Conservation (phyloP, 1,140 invertebrate genomes). For the Drosophila simulans region DNA sequence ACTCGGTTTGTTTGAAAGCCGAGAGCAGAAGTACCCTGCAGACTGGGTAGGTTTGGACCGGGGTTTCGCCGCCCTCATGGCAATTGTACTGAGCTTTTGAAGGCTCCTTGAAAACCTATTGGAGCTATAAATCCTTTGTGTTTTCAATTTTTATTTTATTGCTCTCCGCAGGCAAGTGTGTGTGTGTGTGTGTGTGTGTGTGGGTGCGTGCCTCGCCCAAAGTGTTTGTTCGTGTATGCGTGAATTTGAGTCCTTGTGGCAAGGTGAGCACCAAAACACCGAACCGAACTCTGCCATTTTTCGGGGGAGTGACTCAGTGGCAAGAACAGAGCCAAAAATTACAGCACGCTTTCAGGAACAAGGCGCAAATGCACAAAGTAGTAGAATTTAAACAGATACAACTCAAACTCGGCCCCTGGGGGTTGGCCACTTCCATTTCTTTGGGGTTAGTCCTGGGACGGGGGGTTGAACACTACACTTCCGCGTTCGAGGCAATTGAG, state of each 20-base stretch:
- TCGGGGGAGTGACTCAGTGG: slow-evolving; percentile 37
- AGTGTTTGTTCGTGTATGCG: slow-evolving; percentile 13
- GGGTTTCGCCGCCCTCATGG: slow-evolving; percentile 12
- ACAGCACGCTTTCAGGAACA: slow-evolving; percentile 30
- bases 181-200: slow-evolving; percentile 26
- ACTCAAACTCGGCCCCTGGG: slow-evolving; percentile 1
- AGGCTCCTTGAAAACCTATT: slow-evolving; percentile 82
- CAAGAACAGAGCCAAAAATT: slow-evolving; percentile 6
- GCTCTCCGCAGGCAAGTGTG: slow-evolving; percentile 64
- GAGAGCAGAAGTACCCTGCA: slow-evolving; percentile 11
- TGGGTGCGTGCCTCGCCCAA: slow-evolving; percentile 24
- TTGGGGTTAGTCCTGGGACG: slow-evolving; percentile 7
- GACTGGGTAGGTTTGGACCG: not conserved
- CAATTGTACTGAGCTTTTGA: slow-evolving; percentile 74
- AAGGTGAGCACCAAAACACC: slow-evolving; percentile 50
- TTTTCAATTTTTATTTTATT: slow-evolving; percentile 84
- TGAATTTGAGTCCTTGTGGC: slow-evolving; percentile 34
- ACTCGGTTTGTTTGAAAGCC: slow-evolving; percentile 38
- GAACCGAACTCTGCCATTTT: slow-evolving; percentile 28
- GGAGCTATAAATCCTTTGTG: slow-evolving; percentile 83
- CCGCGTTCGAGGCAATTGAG: slow-evolving; percentile 68
- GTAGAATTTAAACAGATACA: slow-evolving; percentile 80
- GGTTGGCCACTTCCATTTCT: slow-evolving; percentile 9
- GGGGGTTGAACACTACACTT: slow-evolving; percentile 67
- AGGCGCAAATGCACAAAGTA: slow-evolving; percentile 56